These are phyloP conservation scores for Delichon dasypus DNA, from an alignment of 2,797 vertebrate genomes.

Conservation along the genomic window DNA sequence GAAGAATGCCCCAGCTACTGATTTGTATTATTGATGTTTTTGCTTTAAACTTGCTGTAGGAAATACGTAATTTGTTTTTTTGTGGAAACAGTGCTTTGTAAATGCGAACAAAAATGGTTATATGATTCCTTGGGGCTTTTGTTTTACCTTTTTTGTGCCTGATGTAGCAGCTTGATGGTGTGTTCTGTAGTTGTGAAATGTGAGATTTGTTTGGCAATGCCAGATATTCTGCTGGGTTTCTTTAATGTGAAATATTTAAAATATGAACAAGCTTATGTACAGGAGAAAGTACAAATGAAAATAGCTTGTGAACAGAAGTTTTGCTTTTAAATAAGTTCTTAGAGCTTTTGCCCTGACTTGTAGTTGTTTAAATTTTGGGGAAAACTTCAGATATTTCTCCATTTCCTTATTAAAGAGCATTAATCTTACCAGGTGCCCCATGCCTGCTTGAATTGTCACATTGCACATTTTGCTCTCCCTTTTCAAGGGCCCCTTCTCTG, in stretches of 20 bases:
- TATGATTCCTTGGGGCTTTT: conserved; percentile 26
- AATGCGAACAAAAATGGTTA: neutral
- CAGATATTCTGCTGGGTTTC: neutral
- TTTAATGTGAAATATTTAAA: neutral
- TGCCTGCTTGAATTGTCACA: neutral
- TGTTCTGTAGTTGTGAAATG: neutral
- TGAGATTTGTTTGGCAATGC: neutral
- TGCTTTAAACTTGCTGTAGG: neutral
- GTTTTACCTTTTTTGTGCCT: conserved; percentile 24
- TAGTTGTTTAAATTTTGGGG: neutral
- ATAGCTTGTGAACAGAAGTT: neutral
- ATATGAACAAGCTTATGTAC: neutral
- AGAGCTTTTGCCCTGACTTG: neutral
- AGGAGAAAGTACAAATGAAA: neutral
- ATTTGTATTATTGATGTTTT: neutral
- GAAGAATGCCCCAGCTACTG: neutral
- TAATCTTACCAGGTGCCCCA: neutral
- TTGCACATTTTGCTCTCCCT: neutral
- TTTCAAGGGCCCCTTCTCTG: neutral
- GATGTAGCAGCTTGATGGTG: conserved; percentile 17
- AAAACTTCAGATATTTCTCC: neutral
- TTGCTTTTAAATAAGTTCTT: neutral
- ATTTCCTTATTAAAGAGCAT: neutral
- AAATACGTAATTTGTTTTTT: neutral
- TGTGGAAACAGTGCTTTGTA: conserved; percentile 4